These are phyloP conservation scores for Pachycephus smyrnensis DNA, from an alignment of 2,888 invertebrate species.

Conservation along the genomic window DNA sequence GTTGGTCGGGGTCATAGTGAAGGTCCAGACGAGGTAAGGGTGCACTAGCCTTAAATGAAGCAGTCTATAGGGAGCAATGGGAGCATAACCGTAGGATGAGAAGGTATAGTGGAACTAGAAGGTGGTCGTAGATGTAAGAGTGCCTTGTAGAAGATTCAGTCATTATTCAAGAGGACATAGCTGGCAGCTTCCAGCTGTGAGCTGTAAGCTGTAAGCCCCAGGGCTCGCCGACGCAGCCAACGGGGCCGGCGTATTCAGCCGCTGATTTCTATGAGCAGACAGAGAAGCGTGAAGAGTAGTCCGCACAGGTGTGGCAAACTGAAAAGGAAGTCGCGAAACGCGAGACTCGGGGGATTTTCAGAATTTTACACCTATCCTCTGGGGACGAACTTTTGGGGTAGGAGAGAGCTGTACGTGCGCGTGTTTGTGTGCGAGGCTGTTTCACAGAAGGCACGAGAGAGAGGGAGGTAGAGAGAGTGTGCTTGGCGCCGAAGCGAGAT, in stretches of 20 bases:
- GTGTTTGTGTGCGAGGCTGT: not conserved
- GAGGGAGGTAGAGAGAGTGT: constrained; percentile 2
- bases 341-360: not conserved
- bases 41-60: not conserved
- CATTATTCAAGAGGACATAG: not conserved
- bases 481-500: constrained; percentile 18
- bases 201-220: not conserved
- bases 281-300: not conserved
- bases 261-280: not conserved
- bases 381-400: not conserved
- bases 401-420: not conserved
- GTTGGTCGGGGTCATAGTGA: not conserved
- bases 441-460: not conserved
- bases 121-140: not conserved
- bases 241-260: not conserved
- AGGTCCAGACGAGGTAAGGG: not conserved
- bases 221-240: not conserved
- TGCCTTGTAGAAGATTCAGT: not conserved
- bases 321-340: not conserved
- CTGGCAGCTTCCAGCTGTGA: not conserved
- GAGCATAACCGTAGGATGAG: not conserved
- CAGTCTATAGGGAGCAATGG: not conserved
- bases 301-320: not conserved
- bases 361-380: not conserved
- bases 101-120: not conserved